phyloP scores from a whole-genome alignment of 1,140 invertebrate species.

The Papilio dardanus region DNA sequence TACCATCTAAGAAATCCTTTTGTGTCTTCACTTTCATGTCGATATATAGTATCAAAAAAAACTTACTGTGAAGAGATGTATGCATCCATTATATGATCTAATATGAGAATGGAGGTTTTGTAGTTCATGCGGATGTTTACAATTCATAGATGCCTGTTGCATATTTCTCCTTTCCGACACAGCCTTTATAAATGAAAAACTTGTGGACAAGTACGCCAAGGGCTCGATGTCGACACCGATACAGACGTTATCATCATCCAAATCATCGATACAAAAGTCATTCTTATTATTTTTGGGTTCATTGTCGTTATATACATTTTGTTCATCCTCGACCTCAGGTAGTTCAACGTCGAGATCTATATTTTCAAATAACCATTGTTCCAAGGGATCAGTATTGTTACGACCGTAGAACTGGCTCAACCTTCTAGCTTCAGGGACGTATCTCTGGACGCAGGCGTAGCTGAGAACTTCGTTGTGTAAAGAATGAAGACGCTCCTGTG shows the following conservation, averaged over 20 bases:
- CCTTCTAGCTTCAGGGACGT: constrained; percentile 39
- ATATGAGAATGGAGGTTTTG: constrained; percentile 38
- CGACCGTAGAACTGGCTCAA: constrained; percentile 43
- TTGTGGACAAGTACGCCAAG: constrained; percentile 22
- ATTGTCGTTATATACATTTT: constrained; percentile 38
- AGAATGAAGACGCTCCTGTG: constrained; percentile 48
- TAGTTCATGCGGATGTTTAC: constrained; percentile 32
- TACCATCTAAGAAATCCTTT: background rate
- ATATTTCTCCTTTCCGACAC: constrained; percentile 35
- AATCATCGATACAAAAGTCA: constrained; percentile 50
- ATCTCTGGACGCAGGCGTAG: constrained; percentile 40
- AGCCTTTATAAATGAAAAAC: constrained; percentile 47
- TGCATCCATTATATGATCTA: constrained; percentile 37
- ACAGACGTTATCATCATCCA: constrained; percentile 39
- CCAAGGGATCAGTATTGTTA: constrained; percentile 48
- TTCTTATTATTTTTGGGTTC: constrained; percentile 44
- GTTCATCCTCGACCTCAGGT: constrained; percentile 37
- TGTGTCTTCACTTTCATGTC: background rate
- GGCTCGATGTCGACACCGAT: background rate
- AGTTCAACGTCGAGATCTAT: constrained; percentile 43
- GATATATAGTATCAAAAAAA: background rate
- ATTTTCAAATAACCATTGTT: constrained; percentile 63
- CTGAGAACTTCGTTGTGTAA: constrained; percentile 52
- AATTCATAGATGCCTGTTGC: constrained; percentile 18
- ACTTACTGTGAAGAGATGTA: constrained; percentile 29